Conservation (phyloP, 64 coral and sea anemone genomes). For the Montipora cactus region DNA sequence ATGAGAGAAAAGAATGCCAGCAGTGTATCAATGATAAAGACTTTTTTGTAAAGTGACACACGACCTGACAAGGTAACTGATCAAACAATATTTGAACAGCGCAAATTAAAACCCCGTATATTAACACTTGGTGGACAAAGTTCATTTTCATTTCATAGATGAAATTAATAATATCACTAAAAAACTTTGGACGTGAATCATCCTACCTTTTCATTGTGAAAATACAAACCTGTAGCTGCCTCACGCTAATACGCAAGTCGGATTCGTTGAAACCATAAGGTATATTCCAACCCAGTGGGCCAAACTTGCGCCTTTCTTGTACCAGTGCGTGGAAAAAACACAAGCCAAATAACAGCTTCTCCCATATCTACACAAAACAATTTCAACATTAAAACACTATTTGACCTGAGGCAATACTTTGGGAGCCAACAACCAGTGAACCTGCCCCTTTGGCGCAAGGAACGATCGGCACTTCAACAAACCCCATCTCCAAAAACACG, state of each 20-base stretch:
- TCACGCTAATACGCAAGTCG: slow-evolving; percentile 94
- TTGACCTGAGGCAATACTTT: not conserved
- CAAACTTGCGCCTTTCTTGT: slow-evolving; percentile 98
- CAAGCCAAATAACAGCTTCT: slow-evolving; percentile 95
- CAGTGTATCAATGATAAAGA: too few relatives aligned
- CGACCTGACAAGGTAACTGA: too few relatives aligned
- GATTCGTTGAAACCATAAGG: slow-evolving; percentile 99
- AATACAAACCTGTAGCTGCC: slow-evolving; percentile 91
- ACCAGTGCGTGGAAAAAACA: slow-evolving; percentile 99
- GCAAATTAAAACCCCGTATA: not conserved
- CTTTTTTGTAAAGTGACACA: too few relatives aligned
- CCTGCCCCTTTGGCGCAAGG: too few relatives aligned
- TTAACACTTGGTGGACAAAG: not conserved
- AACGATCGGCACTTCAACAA: too few relatives aligned
- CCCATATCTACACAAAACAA: slow-evolving; percentile 77
- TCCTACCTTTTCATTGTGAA: too few relatives aligned
- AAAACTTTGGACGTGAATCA: too few relatives aligned
- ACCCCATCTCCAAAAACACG: too few relatives aligned
- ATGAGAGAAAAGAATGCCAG: too few relatives aligned
- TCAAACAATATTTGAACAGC: too few relatives aligned
- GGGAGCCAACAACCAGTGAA: not conserved
- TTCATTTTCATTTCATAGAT: not conserved
- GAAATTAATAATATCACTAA: too few relatives aligned
- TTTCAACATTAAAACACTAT: not conserved
- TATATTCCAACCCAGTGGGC: slow-evolving; percentile 98